Conservation (phyloP, 2,113 vertebrate species). For the Copsychus sechellarum region DNA sequence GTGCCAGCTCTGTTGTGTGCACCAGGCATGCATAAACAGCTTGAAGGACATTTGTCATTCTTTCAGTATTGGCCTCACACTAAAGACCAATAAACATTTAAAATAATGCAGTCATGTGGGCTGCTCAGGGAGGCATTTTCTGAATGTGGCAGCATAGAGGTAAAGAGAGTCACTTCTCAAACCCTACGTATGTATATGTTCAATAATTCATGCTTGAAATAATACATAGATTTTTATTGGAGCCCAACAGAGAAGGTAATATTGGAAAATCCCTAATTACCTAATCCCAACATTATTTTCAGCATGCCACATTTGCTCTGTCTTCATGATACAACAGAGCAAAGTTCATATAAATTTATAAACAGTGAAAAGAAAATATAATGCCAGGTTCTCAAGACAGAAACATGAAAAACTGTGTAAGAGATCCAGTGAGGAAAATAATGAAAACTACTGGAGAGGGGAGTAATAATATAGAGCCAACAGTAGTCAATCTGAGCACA, state of each 20-base stretch:
- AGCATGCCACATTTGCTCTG: neutral
- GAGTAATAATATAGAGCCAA: neutral
- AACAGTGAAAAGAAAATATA: neutral
- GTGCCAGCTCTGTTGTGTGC: neutral
- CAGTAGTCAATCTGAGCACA: constrained; percentile 43
- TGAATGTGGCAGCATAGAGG: neutral
- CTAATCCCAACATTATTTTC: neutral
- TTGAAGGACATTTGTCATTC: constrained; percentile 17
- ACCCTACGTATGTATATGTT: rapidly evolving
- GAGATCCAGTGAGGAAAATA: neutral
- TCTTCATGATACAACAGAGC: neutral
- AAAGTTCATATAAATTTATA: neutral
- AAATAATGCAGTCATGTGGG: neutral
- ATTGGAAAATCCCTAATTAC: neutral
- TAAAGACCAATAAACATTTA: neutral
- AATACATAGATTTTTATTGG: neutral
- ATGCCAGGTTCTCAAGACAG: neutral
- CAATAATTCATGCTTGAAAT: neutral
- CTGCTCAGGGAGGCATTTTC: neutral
- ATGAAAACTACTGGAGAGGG: neutral
- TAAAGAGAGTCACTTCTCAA: neutral
- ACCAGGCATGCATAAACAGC: neutral
- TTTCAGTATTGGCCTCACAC: neutral
- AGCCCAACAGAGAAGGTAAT: neutral
- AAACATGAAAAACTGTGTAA: neutral